Percentiles rank a stretch among this genome's conserved stretches.
Evolutionary conservation across 1,140 invertebrate species (phyloP).

Genomic region (Heliconius melpomene): DNA sequence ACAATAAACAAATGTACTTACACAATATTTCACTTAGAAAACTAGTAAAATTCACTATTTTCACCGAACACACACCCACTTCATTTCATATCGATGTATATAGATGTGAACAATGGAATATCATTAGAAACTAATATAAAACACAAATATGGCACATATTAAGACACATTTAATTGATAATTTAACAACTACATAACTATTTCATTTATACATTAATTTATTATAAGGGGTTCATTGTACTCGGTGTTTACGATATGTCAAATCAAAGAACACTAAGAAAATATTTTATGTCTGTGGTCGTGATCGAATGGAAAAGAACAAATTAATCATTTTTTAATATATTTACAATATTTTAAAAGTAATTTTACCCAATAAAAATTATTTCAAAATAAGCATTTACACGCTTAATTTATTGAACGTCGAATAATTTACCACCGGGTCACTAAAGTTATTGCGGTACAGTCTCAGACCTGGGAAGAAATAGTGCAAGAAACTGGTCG

Average conservation of each 20-base stretch:
- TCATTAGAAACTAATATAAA: slow-evolving; percentile 24
- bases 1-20: not conserved
- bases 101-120: slow-evolving; percentile 22
- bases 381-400: too few relatives aligned
- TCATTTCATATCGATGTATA: slow-evolving; percentile 21
- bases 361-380: too few relatives aligned
- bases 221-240: slow-evolving; percentile 64
- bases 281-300: not conserved
- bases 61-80: slow-evolving; percentile 37
- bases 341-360: too few relatives aligned
- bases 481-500: too few relatives aligned
- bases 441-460: too few relatives aligned
- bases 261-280: slow-evolving; percentile 47
- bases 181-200: slow-evolving; percentile 43
- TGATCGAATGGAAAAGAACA: not conserved
- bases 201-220: slow-evolving; percentile 44
- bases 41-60: slow-evolving; percentile 22
- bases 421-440: too few relatives aligned
- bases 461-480: too few relatives aligned
- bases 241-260: slow-evolving; percentile 68
- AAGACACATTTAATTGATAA: slow-evolving; percentile 57
- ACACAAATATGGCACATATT: slow-evolving; percentile 30
- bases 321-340: too few relatives aligned
- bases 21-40: slow-evolving; percentile 12
- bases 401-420: too few relatives aligned